Evolutionary conservation across 2,888 invertebrate genomes (phyloP).

Genomic region (Lasius fuliginosus): DNA sequence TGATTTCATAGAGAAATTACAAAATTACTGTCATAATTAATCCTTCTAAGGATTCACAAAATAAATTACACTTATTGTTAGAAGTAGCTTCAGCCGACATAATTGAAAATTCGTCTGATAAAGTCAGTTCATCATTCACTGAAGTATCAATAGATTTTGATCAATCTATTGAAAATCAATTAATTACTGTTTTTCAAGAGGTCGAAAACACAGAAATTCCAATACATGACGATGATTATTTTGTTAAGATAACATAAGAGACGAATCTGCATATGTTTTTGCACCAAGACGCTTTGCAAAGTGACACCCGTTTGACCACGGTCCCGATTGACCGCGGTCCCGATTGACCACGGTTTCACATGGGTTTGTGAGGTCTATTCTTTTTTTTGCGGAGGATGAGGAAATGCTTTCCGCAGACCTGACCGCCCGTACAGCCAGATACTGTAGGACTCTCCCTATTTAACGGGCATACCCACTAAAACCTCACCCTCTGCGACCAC

Average conservation of each 20-base stretch:
- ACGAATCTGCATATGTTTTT: background rate
- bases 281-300: background rate
- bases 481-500: no score
- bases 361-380: no score
- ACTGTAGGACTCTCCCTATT: no score
- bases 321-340: no score
- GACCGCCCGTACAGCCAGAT: no score
- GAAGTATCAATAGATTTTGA: background rate
- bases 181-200: background rate
- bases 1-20: background rate
- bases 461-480: no score
- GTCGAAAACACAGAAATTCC: background rate
- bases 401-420: no score
- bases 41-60: background rate
- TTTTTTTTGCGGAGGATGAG: no score
- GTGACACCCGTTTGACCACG: no score
- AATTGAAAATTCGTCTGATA: rapidly evolving
- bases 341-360: no score
- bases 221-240: background rate
- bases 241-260: background rate
- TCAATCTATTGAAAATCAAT: background rate
- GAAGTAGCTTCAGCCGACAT: background rate
- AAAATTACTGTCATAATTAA: background rate
- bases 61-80: background rate
- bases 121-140: background rate